Percentiles rank a stretch among this genome's conserved stretches.
Evolutionary conservation across 2,797 vertebrate species (phyloP).

Genomic region (Gymnodraco acuticeps): DNA sequence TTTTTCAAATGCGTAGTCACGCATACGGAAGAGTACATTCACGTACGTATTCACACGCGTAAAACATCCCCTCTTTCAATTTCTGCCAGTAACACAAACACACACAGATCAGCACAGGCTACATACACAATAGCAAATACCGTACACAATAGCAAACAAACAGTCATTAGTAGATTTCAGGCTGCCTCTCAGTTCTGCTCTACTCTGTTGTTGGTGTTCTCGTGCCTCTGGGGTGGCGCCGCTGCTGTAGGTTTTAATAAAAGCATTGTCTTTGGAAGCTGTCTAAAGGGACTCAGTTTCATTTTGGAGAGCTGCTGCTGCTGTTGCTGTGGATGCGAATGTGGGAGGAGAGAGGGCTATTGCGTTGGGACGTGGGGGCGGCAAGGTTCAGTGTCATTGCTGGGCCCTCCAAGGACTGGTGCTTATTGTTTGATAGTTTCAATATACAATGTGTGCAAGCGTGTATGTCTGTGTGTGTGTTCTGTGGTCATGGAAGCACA

Average conservation of each 20-base stretch:
- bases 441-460: slow-evolving; percentile 74
- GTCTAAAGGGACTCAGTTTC: slow-evolving; percentile 84
- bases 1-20: slow-evolving; percentile 53
- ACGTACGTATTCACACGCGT: slow-evolving; percentile 19
- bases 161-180: slow-evolving; percentile 81
- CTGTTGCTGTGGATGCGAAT: slow-evolving; percentile 62
- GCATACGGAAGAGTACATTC: slow-evolving; percentile 34
- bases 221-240: slow-evolving; percentile 75
- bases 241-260: slow-evolving; percentile 89
- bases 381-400: slow-evolving; percentile 81
- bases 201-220: slow-evolving; percentile 74
- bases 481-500: slow-evolving; percentile 47
- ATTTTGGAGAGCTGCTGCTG: slow-evolving; percentile 78
- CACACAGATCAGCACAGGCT: slow-evolving; percentile 55
- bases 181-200: slow-evolving; percentile 74
- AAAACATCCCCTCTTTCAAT: slow-evolving; percentile 21
- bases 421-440: slow-evolving; percentile 88
- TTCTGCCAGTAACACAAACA: slow-evolving; percentile 19
- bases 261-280: slow-evolving; percentile 87
- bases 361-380: slow-evolving; percentile 80
- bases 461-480: slow-evolving; percentile 30
- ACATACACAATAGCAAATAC: slow-evolving; percentile 65
- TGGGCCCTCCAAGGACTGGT: slow-evolving; percentile 74
- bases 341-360: slow-evolving; percentile 80
- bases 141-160: slow-evolving; percentile 73